Conservation (phyloP, 1,140 invertebrate genomes). For the Hyposmocoma kahamanoa region DNA sequence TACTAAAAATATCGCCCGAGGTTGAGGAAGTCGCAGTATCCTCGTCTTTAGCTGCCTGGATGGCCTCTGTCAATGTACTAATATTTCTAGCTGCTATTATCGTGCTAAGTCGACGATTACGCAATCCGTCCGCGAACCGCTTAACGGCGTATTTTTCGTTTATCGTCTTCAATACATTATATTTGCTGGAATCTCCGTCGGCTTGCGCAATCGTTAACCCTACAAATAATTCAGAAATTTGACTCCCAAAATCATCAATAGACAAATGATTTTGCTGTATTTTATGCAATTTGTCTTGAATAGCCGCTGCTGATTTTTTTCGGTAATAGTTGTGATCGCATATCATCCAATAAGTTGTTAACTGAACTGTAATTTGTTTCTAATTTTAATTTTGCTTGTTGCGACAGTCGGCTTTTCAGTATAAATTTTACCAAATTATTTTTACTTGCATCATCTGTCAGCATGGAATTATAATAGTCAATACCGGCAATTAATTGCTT, state of each 20-base stretch:
- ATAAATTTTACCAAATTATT: no score
- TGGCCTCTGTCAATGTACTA: neutral
- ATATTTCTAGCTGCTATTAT: neutral
- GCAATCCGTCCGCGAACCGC: neutral
- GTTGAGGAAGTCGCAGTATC: neutral
- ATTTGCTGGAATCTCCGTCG: neutral
- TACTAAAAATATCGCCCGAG: neutral
- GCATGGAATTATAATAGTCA: no score
- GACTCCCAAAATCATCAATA: neutral
- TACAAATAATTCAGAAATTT: neutral
- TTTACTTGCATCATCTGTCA: no score
- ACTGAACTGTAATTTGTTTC: neutral
- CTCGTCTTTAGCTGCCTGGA: neutral
- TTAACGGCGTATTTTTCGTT: neutral
- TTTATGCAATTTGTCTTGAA: neutral
- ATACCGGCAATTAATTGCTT: no score
- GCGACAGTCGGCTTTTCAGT: no score
- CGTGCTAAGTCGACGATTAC: neutral
- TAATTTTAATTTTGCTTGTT: neutral
- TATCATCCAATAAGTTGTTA: neutral
- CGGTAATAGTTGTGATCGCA: neutral
- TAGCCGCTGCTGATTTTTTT: neutral
- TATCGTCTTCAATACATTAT: neutral
- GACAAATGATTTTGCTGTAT: neutral
- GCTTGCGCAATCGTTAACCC: neutral